These are phyloP conservation scores for Calcarius ornatus DNA, from an alignment of 2,113 vertebrate species.

Conservation along the genomic window DNA sequence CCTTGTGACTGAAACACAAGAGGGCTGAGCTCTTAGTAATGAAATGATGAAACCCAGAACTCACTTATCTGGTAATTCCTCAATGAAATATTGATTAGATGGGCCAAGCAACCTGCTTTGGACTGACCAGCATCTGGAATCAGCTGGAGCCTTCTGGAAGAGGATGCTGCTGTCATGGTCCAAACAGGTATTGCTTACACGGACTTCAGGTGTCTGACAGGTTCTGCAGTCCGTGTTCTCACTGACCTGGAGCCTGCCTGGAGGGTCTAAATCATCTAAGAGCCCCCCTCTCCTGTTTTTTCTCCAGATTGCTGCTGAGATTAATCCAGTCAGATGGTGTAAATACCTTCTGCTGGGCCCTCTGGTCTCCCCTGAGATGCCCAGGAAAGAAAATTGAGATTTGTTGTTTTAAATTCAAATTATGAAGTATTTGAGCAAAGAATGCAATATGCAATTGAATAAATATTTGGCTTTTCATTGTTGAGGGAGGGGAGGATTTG, in stretches of 20 bases:
- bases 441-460: slow-evolving; percentile 25
- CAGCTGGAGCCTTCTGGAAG: not conserved
- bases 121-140: not conserved
- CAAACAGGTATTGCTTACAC: not conserved
- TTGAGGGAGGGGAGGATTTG: slow-evolving; percentile 16
- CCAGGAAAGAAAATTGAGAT: not conserved
- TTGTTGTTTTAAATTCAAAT: not conserved
- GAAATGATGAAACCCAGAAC: not conserved
- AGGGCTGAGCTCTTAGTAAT: not conserved
- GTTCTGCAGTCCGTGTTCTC: not conserved
- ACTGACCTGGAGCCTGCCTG: not conserved
- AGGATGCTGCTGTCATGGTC: not conserved
- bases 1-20: not conserved
- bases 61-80: not conserved
- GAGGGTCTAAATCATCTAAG: not conserved
- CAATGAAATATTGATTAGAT: not conserved
- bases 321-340: not conserved
- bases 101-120: not conserved
- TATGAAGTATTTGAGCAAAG: slow-evolving; percentile 22
- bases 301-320: not conserved
- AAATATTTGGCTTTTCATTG: slow-evolving; percentile 54
- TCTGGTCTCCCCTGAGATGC: not conserved
- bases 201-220: not conserved
- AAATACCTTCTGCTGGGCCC: not conserved
- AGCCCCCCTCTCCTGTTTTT: not conserved